Conservation (phyloP, 1,140 invertebrate genomes). For the Meloidogyne chitwoodi region DNA sequence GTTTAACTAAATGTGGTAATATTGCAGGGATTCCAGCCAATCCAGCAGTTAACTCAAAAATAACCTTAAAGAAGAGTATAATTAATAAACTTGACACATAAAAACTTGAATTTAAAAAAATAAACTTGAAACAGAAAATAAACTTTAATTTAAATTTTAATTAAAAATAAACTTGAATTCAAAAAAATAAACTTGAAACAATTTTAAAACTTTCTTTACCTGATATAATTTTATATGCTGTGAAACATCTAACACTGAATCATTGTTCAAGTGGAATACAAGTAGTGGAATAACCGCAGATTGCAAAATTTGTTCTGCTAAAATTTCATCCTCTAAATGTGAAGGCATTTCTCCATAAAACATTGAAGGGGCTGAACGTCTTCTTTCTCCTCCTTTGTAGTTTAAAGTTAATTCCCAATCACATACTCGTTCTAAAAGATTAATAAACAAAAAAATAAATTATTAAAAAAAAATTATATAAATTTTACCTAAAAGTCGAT, state of each 20-base stretch:
- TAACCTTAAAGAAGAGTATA: constrained; percentile 33
- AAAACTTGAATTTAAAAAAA: not conserved
- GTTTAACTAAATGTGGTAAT: constrained; percentile 45
- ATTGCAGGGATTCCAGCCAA: constrained; percentile 44
- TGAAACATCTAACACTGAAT: constrained; percentile 52
- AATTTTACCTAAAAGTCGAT: constrained; percentile 21
- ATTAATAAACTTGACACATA: not conserved
- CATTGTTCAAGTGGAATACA: constrained; percentile 39
- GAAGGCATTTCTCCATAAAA: constrained; percentile 21
- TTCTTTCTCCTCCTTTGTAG: constrained; percentile 12
- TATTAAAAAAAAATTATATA: too few species aligned
- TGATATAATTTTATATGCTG: constrained; percentile 59
- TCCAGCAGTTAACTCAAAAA: constrained; percentile 48
- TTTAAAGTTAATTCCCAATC: constrained; percentile 21
- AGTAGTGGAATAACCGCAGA: not conserved
- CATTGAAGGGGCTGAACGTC: constrained; percentile 6
- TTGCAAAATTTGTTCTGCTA: constrained; percentile 6
- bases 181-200: not conserved
- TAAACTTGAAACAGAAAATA: not conserved
- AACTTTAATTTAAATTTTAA: not conserved
- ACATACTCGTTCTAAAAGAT: constrained; percentile 20
- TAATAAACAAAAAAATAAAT: too few species aligned
- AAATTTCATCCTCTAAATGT: constrained; percentile 16
- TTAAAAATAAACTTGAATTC: not conserved
- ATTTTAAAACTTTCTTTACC: constrained; percentile 16